Conservation (phyloP, 64 coral and sea anemone species). For the Catalaphyllia jardinei region DNA sequence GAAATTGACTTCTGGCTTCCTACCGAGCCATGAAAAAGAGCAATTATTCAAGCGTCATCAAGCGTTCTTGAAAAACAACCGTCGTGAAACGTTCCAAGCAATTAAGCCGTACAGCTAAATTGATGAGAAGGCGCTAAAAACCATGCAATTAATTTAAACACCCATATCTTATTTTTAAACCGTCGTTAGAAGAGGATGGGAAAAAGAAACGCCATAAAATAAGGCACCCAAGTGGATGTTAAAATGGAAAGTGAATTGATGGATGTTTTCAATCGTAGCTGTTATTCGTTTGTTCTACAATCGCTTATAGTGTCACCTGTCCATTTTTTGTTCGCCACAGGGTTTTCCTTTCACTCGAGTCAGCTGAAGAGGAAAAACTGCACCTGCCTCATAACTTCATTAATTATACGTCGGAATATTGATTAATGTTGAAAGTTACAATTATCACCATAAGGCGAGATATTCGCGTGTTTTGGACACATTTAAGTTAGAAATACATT, state of each 20-base stretch:
- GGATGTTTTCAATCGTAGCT: not conserved
- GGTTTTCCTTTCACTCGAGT: not conserved
- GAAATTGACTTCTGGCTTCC: slow-evolving; percentile 45
- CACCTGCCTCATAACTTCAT: slow-evolving; percentile 34
- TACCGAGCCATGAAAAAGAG: slow-evolving; percentile 24
- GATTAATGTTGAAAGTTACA: slow-evolving; percentile 42
- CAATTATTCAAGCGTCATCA: slow-evolving; percentile 32
- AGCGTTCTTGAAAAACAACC: not conserved
- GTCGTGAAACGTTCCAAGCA: not conserved
- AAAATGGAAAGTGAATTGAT: not conserved
- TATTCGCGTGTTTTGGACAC: slow-evolving; percentile 2
- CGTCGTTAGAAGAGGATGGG: not conserved
- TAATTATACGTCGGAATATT: slow-evolving; percentile 41
- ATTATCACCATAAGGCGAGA: slow-evolving; percentile 6
- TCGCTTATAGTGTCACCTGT: not conserved
- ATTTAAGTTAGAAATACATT: not conserved
- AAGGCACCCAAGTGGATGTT: not conserved
- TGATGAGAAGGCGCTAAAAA: slow-evolving; percentile 2
- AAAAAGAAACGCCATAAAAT: not conserved
- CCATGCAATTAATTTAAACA: slow-evolving; percentile 22
- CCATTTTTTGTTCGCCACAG: not conserved
- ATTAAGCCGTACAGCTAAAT: slow-evolving; percentile 22
- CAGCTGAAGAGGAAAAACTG: slow-evolving; percentile 16
- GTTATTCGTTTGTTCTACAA: not conserved
- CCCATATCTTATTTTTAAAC: not conserved